Evolutionary conservation across 64 coral and sea anemone species (phyloP).

Genomic region (Actinia tenebrosa): DNA sequence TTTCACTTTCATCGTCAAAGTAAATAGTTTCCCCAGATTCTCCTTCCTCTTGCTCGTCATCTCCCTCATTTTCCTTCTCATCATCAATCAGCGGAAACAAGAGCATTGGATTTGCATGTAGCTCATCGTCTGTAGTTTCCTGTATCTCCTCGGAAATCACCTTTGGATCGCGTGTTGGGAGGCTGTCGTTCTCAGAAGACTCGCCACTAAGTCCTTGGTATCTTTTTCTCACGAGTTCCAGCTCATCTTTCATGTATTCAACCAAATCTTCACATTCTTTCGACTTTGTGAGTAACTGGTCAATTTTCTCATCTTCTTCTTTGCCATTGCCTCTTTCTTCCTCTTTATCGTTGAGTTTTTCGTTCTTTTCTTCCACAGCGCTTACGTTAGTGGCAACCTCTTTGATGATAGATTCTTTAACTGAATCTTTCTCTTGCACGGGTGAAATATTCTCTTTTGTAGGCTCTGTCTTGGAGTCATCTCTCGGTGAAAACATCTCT

Average conservation of each 20-base stretch:
- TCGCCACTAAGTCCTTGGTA: slow-evolving; percentile 50
- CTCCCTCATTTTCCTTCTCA: background rate
- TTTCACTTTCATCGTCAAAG: background rate
- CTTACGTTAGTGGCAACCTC: slow-evolving; percentile 68
- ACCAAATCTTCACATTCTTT: slow-evolving; percentile 66
- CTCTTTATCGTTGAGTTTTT: slow-evolving; percentile 45
- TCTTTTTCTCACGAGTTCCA: slow-evolving; percentile 62
- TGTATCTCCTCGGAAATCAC: background rate
- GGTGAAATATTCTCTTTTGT: slow-evolving; percentile 36
- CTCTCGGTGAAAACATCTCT: slow-evolving; percentile 39
- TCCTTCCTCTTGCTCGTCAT: slow-evolving; percentile 20
- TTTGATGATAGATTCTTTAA: slow-evolving; percentile 53
- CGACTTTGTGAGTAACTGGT: slow-evolving; percentile 52
- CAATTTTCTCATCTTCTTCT: slow-evolving; percentile 83
- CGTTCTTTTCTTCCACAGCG: slow-evolving; percentile 61
- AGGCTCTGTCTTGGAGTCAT: background rate
- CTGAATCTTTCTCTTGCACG: slow-evolving; percentile 45
- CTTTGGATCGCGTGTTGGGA: background rate
- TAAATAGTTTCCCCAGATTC: slow-evolving; percentile 21
- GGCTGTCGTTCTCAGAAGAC: background rate
- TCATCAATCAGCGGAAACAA: background rate
- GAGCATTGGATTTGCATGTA: background rate
- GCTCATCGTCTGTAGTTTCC: background rate
- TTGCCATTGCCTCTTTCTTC: slow-evolving; percentile 46
- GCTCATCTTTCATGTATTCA: slow-evolving; percentile 70